Evolutionary conservation across 2,797 vertebrate genomes (phyloP), one percentile per base, ranked within the genome.

Genomic region (Manis javanica): DNA sequence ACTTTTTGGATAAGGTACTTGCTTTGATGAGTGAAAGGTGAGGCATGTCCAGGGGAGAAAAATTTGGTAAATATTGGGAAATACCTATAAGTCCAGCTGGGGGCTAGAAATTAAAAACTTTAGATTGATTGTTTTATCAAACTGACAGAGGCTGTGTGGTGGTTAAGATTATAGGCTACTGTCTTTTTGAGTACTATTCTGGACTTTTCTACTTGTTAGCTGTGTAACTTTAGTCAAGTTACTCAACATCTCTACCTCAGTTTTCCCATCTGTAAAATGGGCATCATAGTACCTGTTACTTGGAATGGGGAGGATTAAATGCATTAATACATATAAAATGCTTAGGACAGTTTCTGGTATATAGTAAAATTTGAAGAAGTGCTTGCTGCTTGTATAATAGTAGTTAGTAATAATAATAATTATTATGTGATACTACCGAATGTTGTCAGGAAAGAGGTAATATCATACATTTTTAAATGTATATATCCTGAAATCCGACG

Each of bases 221-320:
- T 46, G 24, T 66, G 69, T 69, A 91, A 85, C 19, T 84, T 92
- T 66, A 92, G 66, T 64, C 71, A 37, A 46, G 16, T 94, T 91
- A 61, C 21, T 63, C 87, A 87, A 78, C 31, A 53, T 64, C 19
- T 69, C 42, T 90, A 49, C 23, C 53, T 90, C 37, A 21, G 7
- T 87, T 97, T 92, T 15, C 8, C 6, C 31, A 66, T 81, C 51
- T 82, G 37, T 86, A 88, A 97, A 96, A 91, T 87, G 19, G 69
- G 8, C 24, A 79, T 79, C 69, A 87, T 61, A 74, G 46, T 51
- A 63, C 14, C 39, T 91, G 46, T 85, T 46, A 78, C 39, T 89
- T 29, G 91, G 68, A 49, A 74, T 83, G 15, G 0, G 18, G 39
- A 53, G 18, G 55, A 88, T 93, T 83, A 78, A 93, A 46, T 87